Evolutionary conservation across 2,888 invertebrate species (phyloP).

Genomic region (Lasius fuliginosus): DNA sequence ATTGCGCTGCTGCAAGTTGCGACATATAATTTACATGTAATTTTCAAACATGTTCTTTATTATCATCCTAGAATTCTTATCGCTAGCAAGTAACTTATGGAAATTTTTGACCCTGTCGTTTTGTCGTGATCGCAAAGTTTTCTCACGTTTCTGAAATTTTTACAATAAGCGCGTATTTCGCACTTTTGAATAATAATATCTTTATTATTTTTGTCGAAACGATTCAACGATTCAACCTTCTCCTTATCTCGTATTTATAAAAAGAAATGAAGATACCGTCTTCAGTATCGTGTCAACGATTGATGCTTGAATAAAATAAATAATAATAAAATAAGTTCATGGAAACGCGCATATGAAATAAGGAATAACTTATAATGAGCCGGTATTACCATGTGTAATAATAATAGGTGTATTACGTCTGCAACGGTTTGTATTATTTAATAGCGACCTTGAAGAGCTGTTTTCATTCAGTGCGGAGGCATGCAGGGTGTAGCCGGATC

Average conservation of each 20-base stretch:
- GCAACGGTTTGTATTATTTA: constrained; percentile 21
- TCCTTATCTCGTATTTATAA: constrained; percentile 2
- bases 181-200: background rate
- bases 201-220: constrained; percentile 17
- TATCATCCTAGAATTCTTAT: constrained; percentile 1
- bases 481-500: constrained; percentile 56
- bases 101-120: constrained; percentile 1
- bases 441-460: constrained; percentile 47
- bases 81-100: background rate
- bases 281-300: background rate
- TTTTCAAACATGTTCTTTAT: constrained; percentile 14
- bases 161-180: background rate
- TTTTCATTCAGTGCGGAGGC: constrained; percentile 50
- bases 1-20: background rate
- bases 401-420: constrained; percentile 14
- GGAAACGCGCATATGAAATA: background rate
- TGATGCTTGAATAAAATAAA: background rate
- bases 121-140: background rate
- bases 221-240: background rate
- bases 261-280: background rate
- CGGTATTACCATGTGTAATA: background rate
- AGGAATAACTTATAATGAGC: background rate
- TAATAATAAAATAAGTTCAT: background rate
- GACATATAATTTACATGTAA: background rate
- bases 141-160: background rate